Percentiles rank a stretch among this genome's conserved stretches.
Evolutionary conservation across 1,140 invertebrate genomes (phyloP).

Genomic region (Archivesica marissinica): DNA sequence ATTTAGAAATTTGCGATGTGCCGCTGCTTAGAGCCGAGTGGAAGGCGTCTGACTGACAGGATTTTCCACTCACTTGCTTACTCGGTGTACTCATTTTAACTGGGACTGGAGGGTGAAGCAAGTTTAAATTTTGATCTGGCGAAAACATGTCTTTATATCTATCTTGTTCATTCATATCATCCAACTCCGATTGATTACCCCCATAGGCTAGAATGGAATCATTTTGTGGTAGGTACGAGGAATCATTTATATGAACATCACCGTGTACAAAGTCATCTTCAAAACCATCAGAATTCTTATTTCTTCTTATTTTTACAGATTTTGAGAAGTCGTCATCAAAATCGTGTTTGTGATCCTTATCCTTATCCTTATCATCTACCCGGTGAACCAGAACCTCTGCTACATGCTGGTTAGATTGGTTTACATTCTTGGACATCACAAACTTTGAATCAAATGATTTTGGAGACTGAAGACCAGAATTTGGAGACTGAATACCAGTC

Average conservation of each 20-base stretch:
- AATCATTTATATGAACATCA: constrained; percentile 13
- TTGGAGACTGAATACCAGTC: constrained; percentile 35
- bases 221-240: constrained; percentile 40
- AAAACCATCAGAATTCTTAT: constrained; percentile 32
- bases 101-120: constrained; percentile 48
- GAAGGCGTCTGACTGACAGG: constrained; percentile 3
- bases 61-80: constrained; percentile 27
- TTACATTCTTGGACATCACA: constrained; percentile 50
- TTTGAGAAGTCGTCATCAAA: constrained; percentile 63
- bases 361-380: constrained; percentile 30
- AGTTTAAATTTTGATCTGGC: constrained; percentile 52
- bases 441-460: constrained; percentile 51
- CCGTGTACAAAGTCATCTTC: constrained; percentile 55
- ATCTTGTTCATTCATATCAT: neutral
- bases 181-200: neutral
- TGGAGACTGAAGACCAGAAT: neutral
- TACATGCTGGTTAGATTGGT: constrained; percentile 41
- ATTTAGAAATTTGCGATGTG: constrained; percentile 30
- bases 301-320: constrained; percentile 45
- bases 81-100: constrained; percentile 62
- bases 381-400: constrained; percentile 53
- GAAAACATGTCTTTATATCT: constrained; percentile 27
- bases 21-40: constrained; percentile 21
- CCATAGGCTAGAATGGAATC: constrained; percentile 46
- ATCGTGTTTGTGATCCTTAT: constrained; percentile 22